These are phyloP conservation scores for Telmatochromis bifrenatus DNA, from an alignment of 2,113 vertebrate species.

Conservation along the genomic window DNA sequence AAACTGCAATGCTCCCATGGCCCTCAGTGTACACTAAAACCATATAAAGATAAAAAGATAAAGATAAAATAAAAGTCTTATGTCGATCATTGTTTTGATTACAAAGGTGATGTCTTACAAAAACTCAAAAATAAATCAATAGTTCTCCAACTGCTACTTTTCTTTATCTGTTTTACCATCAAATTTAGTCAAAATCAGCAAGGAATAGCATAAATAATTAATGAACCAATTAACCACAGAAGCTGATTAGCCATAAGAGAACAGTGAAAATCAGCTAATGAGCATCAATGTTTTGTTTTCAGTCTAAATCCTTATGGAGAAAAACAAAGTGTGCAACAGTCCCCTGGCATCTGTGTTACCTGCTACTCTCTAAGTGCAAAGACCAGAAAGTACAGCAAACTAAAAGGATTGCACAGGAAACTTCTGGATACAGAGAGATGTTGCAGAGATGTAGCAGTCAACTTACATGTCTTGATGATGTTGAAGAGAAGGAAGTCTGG, in stretches of 20 bases:
- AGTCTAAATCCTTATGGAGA: not conserved
- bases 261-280: not conserved
- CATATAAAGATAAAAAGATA: not conserved
- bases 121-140: not conserved
- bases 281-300: not conserved
- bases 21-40: not conserved
- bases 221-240: not conserved
- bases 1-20: not conserved
- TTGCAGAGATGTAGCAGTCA: not conserved
- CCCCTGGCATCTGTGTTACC: not conserved
- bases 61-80: not conserved
- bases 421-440: not conserved
- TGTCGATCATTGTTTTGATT: not conserved
- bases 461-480: not conserved
- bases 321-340: not conserved
- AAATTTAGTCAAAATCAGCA: not conserved
- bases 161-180: not conserved
- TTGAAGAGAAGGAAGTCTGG: not conserved
- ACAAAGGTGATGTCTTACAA: not conserved
- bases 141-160: not conserved
- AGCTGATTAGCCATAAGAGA: not conserved
- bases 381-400: not conserved
- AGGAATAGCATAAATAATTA: constrained; percentile 5
- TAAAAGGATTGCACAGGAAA: not conserved
- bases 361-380: not conserved